Evolutionary conservation across 2,888 invertebrate genomes (phyloP).

Genomic region (Diarsia brunnea): DNA sequence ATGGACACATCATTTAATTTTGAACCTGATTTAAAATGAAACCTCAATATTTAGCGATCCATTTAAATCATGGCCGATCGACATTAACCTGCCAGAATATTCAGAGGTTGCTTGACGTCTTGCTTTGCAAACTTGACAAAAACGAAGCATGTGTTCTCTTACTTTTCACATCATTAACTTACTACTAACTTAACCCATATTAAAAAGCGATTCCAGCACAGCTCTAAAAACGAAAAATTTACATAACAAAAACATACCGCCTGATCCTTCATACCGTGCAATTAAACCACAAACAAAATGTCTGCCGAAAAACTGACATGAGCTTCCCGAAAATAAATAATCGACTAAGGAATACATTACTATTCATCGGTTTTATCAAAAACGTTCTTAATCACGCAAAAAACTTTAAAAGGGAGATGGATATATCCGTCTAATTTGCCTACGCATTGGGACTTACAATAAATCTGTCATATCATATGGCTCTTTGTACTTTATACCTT

Average conservation of each 20-base stretch:
- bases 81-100: background rate
- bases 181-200: conserved; percentile 49
- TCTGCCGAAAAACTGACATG: conserved; percentile 71
- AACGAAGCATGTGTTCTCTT: background rate
- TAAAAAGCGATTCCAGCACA: conserved; percentile 46
- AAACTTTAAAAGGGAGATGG: conserved; percentile 81
- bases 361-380: conserved; percentile 80
- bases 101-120: background rate
- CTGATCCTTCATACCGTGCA: conserved; percentile 59
- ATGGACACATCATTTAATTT: background rate
- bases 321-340: conserved; percentile 69
- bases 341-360: conserved; percentile 71
- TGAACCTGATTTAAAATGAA: background rate
- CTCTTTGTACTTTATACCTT: conserved; percentile 77
- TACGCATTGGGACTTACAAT: conserved; percentile 80
- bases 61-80: background rate
- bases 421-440: conserved; percentile 90
- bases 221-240: conserved; percentile 57
- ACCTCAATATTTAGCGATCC: background rate
- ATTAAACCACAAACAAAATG: conserved; percentile 66
- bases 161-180: conserved; percentile 16
- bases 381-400: conserved; percentile 73
- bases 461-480: conserved; percentile 89
- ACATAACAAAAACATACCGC: conserved; percentile 47
- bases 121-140: conserved; percentile 9